Conservation (phyloP, 2,797 vertebrate genomes). For the Balearica regulorum region DNA sequence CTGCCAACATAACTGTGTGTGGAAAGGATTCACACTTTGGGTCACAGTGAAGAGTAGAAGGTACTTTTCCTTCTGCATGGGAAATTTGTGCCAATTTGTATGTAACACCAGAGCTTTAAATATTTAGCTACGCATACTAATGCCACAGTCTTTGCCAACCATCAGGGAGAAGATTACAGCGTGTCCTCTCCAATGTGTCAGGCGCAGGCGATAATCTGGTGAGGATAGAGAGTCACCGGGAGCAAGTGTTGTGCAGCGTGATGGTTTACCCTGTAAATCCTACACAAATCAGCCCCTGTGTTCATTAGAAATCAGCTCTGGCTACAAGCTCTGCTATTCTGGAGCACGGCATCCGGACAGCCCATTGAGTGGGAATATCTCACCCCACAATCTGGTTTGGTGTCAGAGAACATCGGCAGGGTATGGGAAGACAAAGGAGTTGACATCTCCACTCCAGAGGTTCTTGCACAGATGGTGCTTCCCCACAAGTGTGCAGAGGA, state of each 20-base stretch:
- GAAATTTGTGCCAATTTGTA: neutral
- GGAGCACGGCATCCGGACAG: neutral
- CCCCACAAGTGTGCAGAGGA: neutral
- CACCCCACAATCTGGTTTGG: neutral
- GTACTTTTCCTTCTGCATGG: neutral
- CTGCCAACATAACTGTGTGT: neutral
- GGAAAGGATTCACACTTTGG: neutral
- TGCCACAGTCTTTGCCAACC: neutral
- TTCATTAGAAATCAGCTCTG: neutral
- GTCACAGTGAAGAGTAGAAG: neutral
- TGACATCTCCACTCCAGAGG: neutral
- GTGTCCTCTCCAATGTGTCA: neutral
- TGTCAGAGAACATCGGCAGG: neutral
- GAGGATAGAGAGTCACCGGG: neutral
- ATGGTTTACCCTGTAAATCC: neutral
- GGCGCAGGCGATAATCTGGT: neutral
- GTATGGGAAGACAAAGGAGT: neutral
- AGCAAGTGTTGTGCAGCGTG: neutral
- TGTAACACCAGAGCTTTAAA: neutral
- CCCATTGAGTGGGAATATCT: neutral
- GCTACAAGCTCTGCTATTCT: neutral
- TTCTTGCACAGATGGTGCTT: neutral
- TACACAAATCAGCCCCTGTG: neutral
- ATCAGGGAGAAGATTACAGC: neutral
- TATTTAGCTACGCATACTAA: neutral